Evolutionary conservation across 2,113 vertebrate genomes (phyloP).

Genomic region (Xenopus tropicalis): DNA sequence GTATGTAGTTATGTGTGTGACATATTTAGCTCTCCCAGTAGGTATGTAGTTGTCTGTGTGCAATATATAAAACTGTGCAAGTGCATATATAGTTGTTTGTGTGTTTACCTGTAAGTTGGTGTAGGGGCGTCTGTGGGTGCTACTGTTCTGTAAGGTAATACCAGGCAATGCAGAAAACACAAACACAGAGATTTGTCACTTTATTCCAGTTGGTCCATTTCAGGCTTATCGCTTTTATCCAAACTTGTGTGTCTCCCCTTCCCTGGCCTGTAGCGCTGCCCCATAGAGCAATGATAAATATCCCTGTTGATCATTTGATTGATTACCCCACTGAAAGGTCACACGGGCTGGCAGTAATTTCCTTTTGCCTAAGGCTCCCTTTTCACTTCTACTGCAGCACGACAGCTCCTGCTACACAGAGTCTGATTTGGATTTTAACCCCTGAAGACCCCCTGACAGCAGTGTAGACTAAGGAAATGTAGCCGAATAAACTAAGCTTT

Average conservation of each 20-base stretch:
- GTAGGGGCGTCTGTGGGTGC: background rate
- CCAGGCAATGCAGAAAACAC: conserved; percentile 38
- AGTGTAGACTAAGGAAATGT: conserved; percentile 59
- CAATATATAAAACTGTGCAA: too few species aligned
- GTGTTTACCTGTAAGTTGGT: too few species aligned
- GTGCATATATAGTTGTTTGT: too few species aligned
- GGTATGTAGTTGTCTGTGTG: too few species aligned
- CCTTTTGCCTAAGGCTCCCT: conserved; percentile 92
- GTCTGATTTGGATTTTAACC: conserved; percentile 89
- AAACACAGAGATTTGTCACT: conserved; percentile 43
- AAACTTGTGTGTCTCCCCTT: conserved; percentile 55
- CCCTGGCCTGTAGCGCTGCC: conserved; percentile 63
- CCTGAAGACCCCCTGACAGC: conserved; percentile 70
- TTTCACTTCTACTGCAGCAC: conserved; percentile 92
- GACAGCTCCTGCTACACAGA: conserved; percentile 78
- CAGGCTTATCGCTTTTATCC: conserved; percentile 55
- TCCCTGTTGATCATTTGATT: conserved; percentile 99
- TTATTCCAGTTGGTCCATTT: conserved; percentile 52
- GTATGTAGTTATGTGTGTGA: too few species aligned
- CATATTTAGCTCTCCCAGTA: too few species aligned
- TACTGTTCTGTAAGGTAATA: conserved; percentile 39
- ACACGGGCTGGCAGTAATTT: conserved; percentile 96
- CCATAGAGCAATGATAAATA: conserved; percentile 95
- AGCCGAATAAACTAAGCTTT: conserved; percentile 58
- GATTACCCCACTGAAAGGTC: conserved; percentile 99